Evolutionary conservation across 2,888 invertebrate species (phyloP), one percentile per base, ranked within the genome.

Genomic region (Drosophila parthenogenetica): DNA sequence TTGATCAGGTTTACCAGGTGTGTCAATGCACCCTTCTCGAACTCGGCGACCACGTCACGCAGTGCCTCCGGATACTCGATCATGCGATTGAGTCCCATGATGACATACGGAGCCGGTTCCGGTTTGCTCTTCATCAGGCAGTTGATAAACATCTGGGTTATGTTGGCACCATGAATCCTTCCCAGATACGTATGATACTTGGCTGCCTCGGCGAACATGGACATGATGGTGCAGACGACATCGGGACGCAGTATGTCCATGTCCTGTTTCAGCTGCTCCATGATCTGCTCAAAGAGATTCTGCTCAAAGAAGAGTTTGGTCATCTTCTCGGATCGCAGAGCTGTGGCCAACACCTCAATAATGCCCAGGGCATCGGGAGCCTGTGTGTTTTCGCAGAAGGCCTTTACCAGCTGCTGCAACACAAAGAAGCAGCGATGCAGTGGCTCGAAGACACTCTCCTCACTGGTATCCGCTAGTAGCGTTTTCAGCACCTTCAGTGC

Each of bases 281-380:
- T 63, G 32, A 87, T 79, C 57, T 72, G 69, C 5, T 91, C 89
- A 35, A 90, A 90, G 0, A 90, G 78, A 67, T 90, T 90, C 22
- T 86, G 80, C 42, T 91, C 89, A 46, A 90, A 91, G 49, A 90
- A 90, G 5, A 90, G 49, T 35, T 87, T 79, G 0, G 87, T 77
- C 79, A 90, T 84, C 37, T 78, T 76, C 32, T 90, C 88, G 1
- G 89, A 80, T 1, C 86, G 80, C 79, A 90, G 64, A 1, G 90
- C 87, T 3, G 84, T 78, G 19, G 90, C 74, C 42, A 90, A 48
- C 2, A 85, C 90, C 2, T 90, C 90, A 5, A 90, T 77, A 3
- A 90, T 74, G 3, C 79, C 83, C 2, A 60, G 49, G 0, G 77
- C 64, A 46, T 86, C 87, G 3, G 76, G 60, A 0, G 64, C 63